These are phyloP conservation scores for Avahi laniger DNA, from an alignment of 2,797 vertebrate genomes.

Conservation along the genomic window DNA sequence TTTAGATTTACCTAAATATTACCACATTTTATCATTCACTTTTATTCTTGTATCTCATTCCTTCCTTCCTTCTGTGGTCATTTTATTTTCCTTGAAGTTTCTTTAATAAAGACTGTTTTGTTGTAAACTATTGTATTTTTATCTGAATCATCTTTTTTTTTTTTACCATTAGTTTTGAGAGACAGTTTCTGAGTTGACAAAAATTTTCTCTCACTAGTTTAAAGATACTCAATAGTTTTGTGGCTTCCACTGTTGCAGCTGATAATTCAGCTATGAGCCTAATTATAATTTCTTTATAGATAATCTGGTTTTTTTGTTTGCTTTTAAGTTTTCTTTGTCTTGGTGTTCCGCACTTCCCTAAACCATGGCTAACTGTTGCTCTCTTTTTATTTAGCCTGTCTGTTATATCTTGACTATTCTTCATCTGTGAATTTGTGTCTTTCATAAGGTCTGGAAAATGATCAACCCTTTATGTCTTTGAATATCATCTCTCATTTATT, in stretches of 20 bases:
- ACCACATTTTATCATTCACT: not conserved
- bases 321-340: not conserved
- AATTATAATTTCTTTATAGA: not conserved
- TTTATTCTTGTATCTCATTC: not conserved
- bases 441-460: not conserved
- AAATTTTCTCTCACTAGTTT: not conserved
- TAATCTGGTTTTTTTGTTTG: not conserved
- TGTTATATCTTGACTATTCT: not conserved
- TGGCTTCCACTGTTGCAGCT: not conserved
- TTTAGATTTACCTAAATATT: not conserved
- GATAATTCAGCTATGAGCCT: not conserved
- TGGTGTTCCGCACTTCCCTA: not conserved
- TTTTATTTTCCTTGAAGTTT: constrained; percentile 9
- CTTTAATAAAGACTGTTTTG: not conserved
- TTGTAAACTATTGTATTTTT: not conserved
- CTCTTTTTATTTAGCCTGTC: not conserved
- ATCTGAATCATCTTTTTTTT: not conserved
- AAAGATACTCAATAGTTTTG: not conserved
- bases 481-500: not conserved
- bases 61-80: not conserved
- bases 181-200: not conserved
- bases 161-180: not conserved
- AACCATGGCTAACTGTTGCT: not conserved
- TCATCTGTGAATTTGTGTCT: not conserved
- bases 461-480: not conserved